Percentiles rank a stretch among this genome's conserved stretches.
Evolutionary conservation across 2,797 vertebrate genomes (phyloP).

Genomic region (Spinibarbus caldwelli): DNA sequence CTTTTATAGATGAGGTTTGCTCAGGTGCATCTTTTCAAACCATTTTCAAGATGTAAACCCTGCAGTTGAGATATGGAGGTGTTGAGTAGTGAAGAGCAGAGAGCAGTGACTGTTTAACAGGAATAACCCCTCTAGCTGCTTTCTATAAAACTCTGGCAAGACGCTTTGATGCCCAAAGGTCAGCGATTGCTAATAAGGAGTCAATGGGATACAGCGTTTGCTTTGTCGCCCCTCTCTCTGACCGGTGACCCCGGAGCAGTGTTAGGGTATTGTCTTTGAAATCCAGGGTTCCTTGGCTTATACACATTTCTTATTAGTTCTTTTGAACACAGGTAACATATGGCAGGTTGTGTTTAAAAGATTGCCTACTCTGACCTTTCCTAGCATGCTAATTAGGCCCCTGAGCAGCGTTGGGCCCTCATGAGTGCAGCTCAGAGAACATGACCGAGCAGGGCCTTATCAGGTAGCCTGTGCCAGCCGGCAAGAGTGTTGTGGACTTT

Average conservation of each 20-base stretch:
- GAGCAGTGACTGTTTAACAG: conserved; percentile 75
- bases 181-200: conserved; percentile 84
- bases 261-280: conserved; percentile 84
- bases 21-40: neutral
- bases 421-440: conserved; percentile 70
- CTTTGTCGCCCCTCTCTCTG: conserved; percentile 51
- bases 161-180: conserved; percentile 82
- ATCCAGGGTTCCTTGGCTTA: conserved; percentile 83
- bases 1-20: neutral
- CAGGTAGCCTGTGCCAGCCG: conserved; percentile 84
- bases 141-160: conserved; percentile 77
- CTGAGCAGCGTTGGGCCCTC: conserved; percentile 82
- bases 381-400: conserved; percentile 94
- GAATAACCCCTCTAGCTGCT: conserved; percentile 73
- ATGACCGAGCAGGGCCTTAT: conserved; percentile 75
- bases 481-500: conserved; percentile 86
- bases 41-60: conserved; percentile 4
- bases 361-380: conserved; percentile 93
- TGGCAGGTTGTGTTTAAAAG: conserved; percentile 90
- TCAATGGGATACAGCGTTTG: conserved; percentile 77
- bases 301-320: conserved; percentile 89
- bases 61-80: conserved; percentile 16
- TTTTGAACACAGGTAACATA: conserved; percentile 90
- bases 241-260: conserved; percentile 77
- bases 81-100: conserved; percentile 75